Evolutionary conservation across 2,888 invertebrate genomes (phyloP).

Genomic region (Microctonus aethiopoides): DNA sequence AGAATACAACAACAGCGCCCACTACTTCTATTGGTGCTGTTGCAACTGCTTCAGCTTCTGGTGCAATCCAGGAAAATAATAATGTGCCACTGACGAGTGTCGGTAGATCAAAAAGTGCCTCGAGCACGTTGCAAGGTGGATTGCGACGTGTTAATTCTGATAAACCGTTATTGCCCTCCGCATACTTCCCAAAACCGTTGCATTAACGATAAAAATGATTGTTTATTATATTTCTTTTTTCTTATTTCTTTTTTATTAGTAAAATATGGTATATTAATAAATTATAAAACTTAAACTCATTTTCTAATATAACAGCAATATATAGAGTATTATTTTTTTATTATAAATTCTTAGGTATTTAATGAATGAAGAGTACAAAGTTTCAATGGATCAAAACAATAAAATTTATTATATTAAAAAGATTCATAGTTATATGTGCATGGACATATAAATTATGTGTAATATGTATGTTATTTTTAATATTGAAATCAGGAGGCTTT

Average conservation of each 20-base stretch:
- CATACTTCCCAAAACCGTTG: conserved; percentile 62
- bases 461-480: not conserved
- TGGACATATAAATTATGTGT: not conserved
- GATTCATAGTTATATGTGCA: not conserved
- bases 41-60: too few relatives aligned
- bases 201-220: too few relatives aligned
- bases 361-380: conserved; percentile 12
- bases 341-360: not conserved
- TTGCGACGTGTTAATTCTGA: conserved; percentile 58
- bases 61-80: conserved; percentile 58
- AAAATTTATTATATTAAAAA: not conserved
- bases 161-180: conserved; percentile 61
- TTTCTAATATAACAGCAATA: conserved; percentile 23
- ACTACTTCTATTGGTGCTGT: too few relatives aligned
- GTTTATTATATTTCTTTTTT: conserved; percentile 31
- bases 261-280: conserved; percentile 11
- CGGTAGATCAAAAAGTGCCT: conserved; percentile 56
- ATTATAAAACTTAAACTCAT: not conserved
- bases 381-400: not conserved
- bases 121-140: conserved; percentile 57
- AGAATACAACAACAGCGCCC: not conserved
- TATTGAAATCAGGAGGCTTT: not conserved
- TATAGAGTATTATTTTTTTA: conserved; percentile 28
- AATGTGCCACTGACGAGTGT: conserved; percentile 55
- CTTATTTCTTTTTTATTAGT: conserved; percentile 10